Conservation (phyloP, 2,113 vertebrate genomes). For the Melospiza melodia region DNA sequence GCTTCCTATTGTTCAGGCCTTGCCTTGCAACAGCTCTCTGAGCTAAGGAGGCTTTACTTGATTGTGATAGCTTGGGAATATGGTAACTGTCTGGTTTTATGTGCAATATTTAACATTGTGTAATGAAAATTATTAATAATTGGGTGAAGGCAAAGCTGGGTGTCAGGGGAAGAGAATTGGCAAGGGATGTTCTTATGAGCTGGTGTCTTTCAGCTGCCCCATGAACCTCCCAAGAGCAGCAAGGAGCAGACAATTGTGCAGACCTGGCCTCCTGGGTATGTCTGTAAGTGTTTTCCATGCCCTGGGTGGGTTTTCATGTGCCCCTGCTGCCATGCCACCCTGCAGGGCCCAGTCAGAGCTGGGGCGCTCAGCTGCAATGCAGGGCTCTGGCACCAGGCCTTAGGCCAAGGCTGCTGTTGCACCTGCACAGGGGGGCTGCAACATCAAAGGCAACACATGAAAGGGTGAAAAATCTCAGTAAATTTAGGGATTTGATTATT, state of each 20-base stretch:
- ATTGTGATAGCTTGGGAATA: background rate
- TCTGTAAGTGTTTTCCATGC: background rate
- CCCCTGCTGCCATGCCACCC: background rate
- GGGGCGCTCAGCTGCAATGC: background rate
- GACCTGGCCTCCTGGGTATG: background rate
- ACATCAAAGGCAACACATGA: conserved; percentile 66
- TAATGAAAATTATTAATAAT: background rate
- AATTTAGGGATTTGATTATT: conserved; percentile 51
- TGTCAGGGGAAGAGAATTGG: background rate
- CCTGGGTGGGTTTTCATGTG: background rate
- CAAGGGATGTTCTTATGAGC: background rate
- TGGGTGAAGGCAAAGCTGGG: background rate
- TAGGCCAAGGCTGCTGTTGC: background rate
- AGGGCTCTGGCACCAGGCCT: background rate
- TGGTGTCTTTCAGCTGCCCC: background rate
- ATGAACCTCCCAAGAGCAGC: background rate
- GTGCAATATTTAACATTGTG: background rate
- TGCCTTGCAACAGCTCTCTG: background rate
- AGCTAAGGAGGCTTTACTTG: background rate
- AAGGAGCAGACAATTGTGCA: background rate
- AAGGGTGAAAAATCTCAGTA: background rate
- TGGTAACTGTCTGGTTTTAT: background rate
- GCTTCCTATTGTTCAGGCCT: background rate
- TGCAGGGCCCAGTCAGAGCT: background rate
- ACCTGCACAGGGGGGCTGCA: conserved; percentile 15